phyloP scores from a whole-genome alignment of 2,113 vertebrate species.

The Ptilonorhynchus violaceus region DNA sequence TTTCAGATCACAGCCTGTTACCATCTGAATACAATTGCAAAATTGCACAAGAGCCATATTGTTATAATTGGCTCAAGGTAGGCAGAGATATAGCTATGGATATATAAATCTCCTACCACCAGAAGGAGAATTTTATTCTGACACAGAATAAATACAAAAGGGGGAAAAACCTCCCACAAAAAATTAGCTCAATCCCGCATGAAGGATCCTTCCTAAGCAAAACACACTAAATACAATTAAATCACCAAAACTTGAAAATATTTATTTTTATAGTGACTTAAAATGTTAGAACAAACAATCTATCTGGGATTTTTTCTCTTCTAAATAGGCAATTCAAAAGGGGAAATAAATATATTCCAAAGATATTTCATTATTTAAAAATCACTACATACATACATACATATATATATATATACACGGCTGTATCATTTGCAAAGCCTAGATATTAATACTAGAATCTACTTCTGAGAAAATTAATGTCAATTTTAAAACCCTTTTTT shows the following conservation, averaged over 20 bases:
- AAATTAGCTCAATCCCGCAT: not conserved
- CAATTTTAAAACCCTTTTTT: not conserved
- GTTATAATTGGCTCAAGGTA: not conserved
- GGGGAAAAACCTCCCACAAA: not conserved
- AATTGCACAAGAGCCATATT: not conserved
- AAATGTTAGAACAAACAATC: not conserved
- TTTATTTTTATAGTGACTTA: not conserved
- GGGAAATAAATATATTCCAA: not conserved
- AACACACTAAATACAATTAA: not conserved
- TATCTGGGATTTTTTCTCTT: not conserved
- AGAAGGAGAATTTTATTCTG: not conserved
- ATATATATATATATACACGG: too few relatives aligned
- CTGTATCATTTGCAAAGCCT: not conserved
- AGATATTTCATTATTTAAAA: not conserved
- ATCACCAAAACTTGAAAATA: not conserved
- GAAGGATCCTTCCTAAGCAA: not conserved
- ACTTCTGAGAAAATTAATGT: not conserved
- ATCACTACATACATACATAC: not conserved
- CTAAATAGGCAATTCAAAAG: not conserved
- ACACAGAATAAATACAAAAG: not conserved
- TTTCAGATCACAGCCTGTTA: slow-evolving; percentile 10
- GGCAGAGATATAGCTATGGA: not conserved
- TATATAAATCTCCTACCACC: not conserved
- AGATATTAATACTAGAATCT: slow-evolving; percentile 11
- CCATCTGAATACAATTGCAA: not conserved